phyloP scores from a whole-genome alignment of 2,797 vertebrate genomes.

The Vireo griseus region DNA sequence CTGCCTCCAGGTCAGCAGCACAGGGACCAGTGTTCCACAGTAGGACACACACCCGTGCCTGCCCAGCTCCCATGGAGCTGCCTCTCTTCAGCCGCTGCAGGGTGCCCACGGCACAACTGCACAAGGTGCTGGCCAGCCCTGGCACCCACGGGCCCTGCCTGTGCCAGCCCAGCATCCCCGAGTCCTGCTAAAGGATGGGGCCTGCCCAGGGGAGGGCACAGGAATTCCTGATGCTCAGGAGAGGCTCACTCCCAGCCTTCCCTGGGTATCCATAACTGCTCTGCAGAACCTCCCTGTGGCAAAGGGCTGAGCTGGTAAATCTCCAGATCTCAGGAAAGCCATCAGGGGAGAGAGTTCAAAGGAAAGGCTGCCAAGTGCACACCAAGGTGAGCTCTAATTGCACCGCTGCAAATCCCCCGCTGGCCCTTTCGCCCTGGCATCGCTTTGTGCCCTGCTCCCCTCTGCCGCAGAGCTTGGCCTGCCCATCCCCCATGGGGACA shows the following conservation, averaged over 20 bases:
- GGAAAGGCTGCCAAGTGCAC: background rate
- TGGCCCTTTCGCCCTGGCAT: background rate
- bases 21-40: rapidly evolving
- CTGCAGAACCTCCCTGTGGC: background rate
- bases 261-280: background rate
- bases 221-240: background rate
- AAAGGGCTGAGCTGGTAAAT: background rate
- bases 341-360: background rate
- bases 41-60: background rate
- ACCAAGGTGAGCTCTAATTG: slow-evolving; percentile 9
- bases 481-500: rapidly evolving
- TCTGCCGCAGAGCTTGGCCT: background rate
- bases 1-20: background rate
- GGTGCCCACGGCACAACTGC: background rate
- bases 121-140: background rate
- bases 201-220: background rate
- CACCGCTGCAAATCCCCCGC: background rate
- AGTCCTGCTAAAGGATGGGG: rapidly evolving
- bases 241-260: background rate
- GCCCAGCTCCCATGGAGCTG: background rate
- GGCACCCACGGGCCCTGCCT: background rate
- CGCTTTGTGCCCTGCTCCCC: background rate
- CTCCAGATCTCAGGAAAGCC: background rate
- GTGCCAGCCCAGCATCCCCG: background rate
- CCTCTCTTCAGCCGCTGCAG: background rate